These are phyloP conservation scores for Chionis minor DNA, from an alignment of 2,113 vertebrate genomes.

Conservation along the genomic window DNA sequence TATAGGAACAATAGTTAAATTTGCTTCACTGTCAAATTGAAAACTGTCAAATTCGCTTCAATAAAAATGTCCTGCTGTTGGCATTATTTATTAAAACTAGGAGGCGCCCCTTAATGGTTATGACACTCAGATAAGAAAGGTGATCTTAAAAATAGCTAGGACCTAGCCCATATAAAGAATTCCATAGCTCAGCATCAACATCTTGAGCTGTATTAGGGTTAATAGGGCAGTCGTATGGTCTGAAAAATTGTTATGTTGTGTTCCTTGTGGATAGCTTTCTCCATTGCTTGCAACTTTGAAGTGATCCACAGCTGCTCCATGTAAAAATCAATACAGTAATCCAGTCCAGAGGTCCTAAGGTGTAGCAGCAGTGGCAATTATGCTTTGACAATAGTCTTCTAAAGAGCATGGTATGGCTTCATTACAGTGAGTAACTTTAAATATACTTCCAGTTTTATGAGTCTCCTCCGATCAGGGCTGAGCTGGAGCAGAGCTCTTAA, in stretches of 20 bases:
- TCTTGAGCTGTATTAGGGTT: neutral
- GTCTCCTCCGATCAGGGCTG: neutral
- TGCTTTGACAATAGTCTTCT: constrained; percentile 9
- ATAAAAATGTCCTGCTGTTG: neutral
- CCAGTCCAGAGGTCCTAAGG: constrained; percentile 14
- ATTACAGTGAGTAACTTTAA: neutral
- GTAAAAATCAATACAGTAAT: constrained; percentile 51
- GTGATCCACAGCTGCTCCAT: neutral
- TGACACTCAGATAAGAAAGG: neutral
- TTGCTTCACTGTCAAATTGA: neutral
- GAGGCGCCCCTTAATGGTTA: neutral
- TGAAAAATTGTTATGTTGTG: neutral
- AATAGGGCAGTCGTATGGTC: neutral
- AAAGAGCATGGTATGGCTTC: neutral
- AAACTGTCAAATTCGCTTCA: neutral
- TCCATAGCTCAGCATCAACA: neutral
- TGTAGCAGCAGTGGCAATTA: constrained; percentile 19
- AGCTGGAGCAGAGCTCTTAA: neutral
- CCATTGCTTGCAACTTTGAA: neutral
- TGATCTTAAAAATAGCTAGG: neutral
- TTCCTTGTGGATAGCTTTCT: neutral
- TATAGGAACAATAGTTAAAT: neutral
- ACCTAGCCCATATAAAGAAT: neutral
- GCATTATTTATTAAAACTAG: neutral
- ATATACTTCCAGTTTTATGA: neutral